Evolutionary conservation across 1,140 invertebrate species (phyloP), one percentile per base, ranked within the genome.

Genomic region (Colletes latitarsis): DNA sequence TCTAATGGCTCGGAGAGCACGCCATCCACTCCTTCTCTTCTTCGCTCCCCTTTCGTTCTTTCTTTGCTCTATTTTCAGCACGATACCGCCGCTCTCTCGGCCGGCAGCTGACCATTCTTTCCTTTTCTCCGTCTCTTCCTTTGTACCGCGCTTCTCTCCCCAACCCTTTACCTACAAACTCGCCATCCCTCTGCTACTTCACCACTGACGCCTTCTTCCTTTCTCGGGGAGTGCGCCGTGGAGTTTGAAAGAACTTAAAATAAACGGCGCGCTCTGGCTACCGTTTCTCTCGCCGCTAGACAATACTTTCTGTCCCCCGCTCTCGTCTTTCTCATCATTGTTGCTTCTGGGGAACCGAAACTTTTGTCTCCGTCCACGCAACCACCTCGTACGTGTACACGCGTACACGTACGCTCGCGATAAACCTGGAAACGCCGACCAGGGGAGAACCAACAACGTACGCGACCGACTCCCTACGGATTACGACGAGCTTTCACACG

Each of bases 211-310:
- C 81, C 57, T 78, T 71, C 63, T 82, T 70, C 73, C 63, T 82
- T 77, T 80, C 53, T 74, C 82, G 57, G 52, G 52, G 68, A 73
- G 63, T 58, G 67, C 85, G 67, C 57, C 73, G 75, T 77, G 86
- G 81, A 90, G 88, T 92, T 91, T 89, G 87, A 91, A 92, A 91
- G 90, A 91, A 91, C 89, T 90, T 90, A 90, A 91, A 91, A 90
- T 91, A 91, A 91, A 91, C 90, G 90, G 85, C 88, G 81, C 73
- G 78, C 53, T 72, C 66, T 73, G 57, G 62, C 78, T 46, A 75
- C 70, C 49, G 76, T 76, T 82, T 74, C 75, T 76, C 82, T 73
- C 78, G 58, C 72, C 57, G 60, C 19, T 43, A 30, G 81, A 87
- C 84, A 88, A 84, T 88, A 88, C 84, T 77, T 83, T 67, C 68